Evolutionary conservation across 2,113 vertebrate genomes (phyloP), one percentile per base, ranked within the genome.

Genomic region (Cyanoderma ruficeps): DNA sequence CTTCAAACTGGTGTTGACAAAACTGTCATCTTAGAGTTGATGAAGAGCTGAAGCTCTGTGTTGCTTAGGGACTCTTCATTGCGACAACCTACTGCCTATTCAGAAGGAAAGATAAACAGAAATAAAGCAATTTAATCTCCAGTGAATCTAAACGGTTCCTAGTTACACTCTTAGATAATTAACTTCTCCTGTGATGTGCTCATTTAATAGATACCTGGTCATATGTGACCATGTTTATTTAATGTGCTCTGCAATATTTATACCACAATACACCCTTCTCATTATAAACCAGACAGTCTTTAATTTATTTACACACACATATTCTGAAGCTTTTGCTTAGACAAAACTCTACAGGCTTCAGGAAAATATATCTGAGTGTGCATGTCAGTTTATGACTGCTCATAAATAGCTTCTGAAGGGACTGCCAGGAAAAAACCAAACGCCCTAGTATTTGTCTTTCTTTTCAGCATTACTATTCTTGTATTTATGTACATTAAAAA

Each of bases 181-280:
- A 96, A 87, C 69, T 95, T 95, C 76, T 90, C 55, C 90, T 68
- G 30, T 67, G 77, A 83, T 94, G 49, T 90, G 88, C 81, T 90
- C 65, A 46, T 95, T 94, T 94, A 93, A 89, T 93, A 94, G 83
- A 90, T 93, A 96, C 91, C 90, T 92, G 90, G 76, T 94, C 90
- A 83, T 92, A 93, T 71, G 85, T 90, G 96, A 94, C 96, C 72
- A 75, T 94, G 79, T 90, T 94, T 97, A 93, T 96, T 96, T 96
- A 96, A 94, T 84, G 68, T 65, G 31, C 57, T 89, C 49, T 71
- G 89, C 59, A 89, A 71, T 93, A 86, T 90, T 94, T 93, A 95
- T 87, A 65, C 69, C 83, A 89, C 72, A 67, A 39, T 74, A 50
- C 52, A 68, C 80, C 47, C 72, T 89, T 67, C 86, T 90, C 55